phyloP scores from a whole-genome alignment of 2,888 invertebrate species.

The Tenthredo distinguenda region DNA sequence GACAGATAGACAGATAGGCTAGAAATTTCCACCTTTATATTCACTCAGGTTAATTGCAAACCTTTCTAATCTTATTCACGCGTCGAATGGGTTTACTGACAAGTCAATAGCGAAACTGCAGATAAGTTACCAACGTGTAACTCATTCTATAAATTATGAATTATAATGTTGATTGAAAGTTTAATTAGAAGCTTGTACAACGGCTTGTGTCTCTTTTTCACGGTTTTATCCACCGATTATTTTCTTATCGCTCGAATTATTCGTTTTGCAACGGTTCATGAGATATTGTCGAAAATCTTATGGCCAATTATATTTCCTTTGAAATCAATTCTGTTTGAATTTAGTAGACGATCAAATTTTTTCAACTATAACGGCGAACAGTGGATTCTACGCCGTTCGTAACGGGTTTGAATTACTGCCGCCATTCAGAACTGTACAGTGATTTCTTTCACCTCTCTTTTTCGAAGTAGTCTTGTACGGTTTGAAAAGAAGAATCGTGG shows the following conservation, averaged over 20 bases:
- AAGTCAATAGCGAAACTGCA: conserved; percentile 16
- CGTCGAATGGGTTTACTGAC: neutral
- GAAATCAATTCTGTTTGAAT: neutral
- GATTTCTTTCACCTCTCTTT: neutral
- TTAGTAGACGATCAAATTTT: neutral
- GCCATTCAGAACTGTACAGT: conserved; percentile 2
- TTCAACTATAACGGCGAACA: neutral
- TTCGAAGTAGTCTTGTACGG: neutral
- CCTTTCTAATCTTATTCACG: conserved; percentile 28
- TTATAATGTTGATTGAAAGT: neutral
- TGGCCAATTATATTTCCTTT: neutral
- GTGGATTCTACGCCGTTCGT: neutral
- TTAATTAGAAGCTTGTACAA: neutral
- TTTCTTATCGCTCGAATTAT: neutral
- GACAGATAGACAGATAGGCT: conserved; percentile 1
- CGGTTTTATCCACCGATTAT: neutral
- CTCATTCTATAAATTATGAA: neutral
- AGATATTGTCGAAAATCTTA: neutral
- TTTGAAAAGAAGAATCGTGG: neutral
- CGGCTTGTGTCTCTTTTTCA: neutral
- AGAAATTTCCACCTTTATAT: conserved; percentile 2
- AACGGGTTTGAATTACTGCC: neutral
- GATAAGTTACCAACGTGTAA: neutral
- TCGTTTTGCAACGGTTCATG: neutral
- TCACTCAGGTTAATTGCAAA: neutral